Evolutionary conservation across 2,113 vertebrate genomes (phyloP).

Genomic region (Grantiella picta): DNA sequence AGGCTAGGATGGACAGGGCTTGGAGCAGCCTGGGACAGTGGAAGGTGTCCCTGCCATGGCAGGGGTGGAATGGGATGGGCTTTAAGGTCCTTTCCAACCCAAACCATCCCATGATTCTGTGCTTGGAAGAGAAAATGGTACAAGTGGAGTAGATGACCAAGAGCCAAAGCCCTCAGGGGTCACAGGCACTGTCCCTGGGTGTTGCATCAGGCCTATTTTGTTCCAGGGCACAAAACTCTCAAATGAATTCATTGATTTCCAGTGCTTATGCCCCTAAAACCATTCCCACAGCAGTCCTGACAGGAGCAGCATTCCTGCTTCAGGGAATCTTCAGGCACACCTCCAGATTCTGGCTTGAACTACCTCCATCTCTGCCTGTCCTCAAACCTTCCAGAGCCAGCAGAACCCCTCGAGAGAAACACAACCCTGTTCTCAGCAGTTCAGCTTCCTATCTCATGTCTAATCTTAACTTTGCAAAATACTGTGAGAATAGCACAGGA

Average conservation of each 20-base stretch:
- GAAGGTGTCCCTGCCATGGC: not conserved
- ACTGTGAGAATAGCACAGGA: not conserved
- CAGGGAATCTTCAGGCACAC: not conserved
- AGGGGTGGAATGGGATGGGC: rapidly evolving
- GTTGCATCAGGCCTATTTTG: rapidly evolving
- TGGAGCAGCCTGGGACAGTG: not conserved
- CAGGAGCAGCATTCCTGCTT: not conserved
- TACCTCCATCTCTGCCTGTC: not conserved
- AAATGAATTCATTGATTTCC: not conserved
- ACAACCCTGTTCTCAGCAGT: not conserved
- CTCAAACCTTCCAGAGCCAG: not conserved
- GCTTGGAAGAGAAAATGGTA: rapidly evolving
- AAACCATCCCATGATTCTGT: not conserved
- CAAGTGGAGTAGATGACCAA: not conserved
- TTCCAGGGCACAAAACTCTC: not conserved
- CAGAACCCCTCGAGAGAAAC: not conserved
- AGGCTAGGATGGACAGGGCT: not conserved
- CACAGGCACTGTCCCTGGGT: not conserved
- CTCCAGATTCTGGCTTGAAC: not conserved
- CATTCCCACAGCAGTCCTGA: not conserved
- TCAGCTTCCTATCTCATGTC: not conserved
- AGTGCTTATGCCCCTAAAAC: not conserved
- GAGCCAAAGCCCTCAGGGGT: not conserved
- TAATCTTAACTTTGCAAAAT: not conserved
- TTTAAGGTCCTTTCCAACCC: not conserved